Base-by-base conservation (phyloP, 2,888 invertebrate genomes). In the Petrophora chlorosata region DNA sequence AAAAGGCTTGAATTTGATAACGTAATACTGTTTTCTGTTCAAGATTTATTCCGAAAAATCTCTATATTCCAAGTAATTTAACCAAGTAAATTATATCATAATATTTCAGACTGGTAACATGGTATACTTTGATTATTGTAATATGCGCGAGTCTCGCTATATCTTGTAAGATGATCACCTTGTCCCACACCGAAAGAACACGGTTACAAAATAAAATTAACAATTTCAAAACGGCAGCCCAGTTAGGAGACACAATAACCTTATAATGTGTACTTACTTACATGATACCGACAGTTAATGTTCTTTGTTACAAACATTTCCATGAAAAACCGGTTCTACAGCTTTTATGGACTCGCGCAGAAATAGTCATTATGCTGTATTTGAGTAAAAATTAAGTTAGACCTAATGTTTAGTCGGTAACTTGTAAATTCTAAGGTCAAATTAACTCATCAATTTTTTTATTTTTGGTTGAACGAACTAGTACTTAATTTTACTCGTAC, bases 201-300 rank as follows among this genome's bases (percentile, higher is more conserved):
- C 15, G 32, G 32, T 33, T 33, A 26, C 32, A 25, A 33, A 16
- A 25, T 9, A 9, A 26, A 26, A 5, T 19, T 39, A 17, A n/a
- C 12, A 10, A 19, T 33, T 19, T 22, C 33, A 43, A 13, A 45
- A 38, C 42, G 15, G 1, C n/a, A 35, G 44, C 22, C 40, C 33
- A 26, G 39, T 39, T 34, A 46, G 15, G 47, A 25, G 28, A 36
- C 42, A 42, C 43, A 17, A 29, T 14, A 8, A 14, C 14, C 13
- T 8, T 14, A 13, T 29, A 29, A 29, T 13, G 3, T 12, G 7
- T 40, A 40, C 12, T 35, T 39, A 46, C 30, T 5, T 41, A 49
- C 47, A 50, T 36, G 47, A 50, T 50, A 50, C 46, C 47, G 47
- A 54, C 46, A 49, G 49, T 49, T 44, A 53, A 48, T 49, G 3